These are phyloP conservation scores for Hippocampus barbouri DNA, from an alignment of 2,113 vertebrate species.

Conservation along the genomic window DNA sequence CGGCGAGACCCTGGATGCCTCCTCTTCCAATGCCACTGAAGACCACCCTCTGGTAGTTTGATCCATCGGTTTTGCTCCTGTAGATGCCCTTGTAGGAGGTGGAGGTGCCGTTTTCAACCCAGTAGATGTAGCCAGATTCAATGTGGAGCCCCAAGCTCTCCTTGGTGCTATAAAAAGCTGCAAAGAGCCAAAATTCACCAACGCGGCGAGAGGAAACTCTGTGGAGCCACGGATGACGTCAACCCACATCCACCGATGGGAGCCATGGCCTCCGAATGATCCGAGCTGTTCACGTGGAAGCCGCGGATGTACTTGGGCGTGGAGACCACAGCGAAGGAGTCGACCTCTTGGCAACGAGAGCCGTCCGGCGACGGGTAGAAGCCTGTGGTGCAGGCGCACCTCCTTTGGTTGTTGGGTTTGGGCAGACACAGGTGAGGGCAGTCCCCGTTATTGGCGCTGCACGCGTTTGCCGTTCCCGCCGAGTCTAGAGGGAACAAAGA, in stretches of 20 bases:
- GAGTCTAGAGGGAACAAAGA: conserved; percentile 48
- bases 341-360: conserved; percentile 61
- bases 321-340: conserved; percentile 69
- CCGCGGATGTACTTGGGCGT: conserved; percentile 59
- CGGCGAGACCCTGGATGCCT: conserved; percentile 68
- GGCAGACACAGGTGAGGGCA: conserved; percentile 72
- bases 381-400: conserved; percentile 71
- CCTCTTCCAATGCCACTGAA: conserved; percentile 52
- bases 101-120: conserved; percentile 61
- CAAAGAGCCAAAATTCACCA: neutral
- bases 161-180: conserved; percentile 49
- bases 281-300: conserved; percentile 73
- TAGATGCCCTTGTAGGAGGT: conserved; percentile 56
- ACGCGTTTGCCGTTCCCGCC: conserved; percentile 65
- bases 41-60: conserved; percentile 44
- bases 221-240: neutral
- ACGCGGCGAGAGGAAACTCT: neutral
- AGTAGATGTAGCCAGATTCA: conserved; percentile 64
- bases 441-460: conserved; percentile 69
- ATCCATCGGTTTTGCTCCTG: conserved; percentile 62
- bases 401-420: conserved; percentile 58
- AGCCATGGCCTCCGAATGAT: conserved; percentile 74
- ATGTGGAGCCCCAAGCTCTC: conserved; percentile 62
- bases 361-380: conserved; percentile 62
- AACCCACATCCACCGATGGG: conserved; percentile 66